Conservation (phyloP, 2,113 vertebrate genomes). For the Sapayoa aenigma region DNA sequence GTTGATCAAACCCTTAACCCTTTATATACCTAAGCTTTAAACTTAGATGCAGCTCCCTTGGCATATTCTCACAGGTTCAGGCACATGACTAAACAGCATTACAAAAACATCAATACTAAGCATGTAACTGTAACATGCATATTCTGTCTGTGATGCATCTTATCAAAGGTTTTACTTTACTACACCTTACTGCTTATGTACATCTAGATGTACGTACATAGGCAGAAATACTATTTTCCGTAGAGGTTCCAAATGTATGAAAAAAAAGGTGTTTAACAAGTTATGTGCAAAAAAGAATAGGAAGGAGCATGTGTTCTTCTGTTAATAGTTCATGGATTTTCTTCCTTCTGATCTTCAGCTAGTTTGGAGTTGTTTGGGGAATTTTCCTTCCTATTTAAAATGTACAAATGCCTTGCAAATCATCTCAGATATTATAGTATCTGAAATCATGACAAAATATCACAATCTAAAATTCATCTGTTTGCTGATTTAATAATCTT, state of each 20-base stretch:
- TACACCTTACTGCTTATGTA: neutral
- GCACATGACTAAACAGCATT: neutral
- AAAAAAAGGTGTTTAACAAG: neutral
- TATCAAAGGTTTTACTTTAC: neutral
- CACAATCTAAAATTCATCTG: neutral
- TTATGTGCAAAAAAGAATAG: neutral
- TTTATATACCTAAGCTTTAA: neutral
- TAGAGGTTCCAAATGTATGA: neutral
- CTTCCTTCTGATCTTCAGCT: neutral
- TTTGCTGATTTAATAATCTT: slow-evolving; percentile 13
- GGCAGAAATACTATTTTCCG: neutral
- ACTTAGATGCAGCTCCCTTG: neutral
- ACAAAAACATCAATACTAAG: neutral
- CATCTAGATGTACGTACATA: neutral
- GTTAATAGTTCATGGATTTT: slow-evolving; percentile 22
- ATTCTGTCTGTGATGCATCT: neutral
- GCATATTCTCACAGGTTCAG: neutral
- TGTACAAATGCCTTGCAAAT: neutral
- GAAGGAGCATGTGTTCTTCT: neutral
- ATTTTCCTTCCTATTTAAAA: neutral
- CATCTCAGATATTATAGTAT: neutral
- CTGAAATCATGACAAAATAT: neutral
- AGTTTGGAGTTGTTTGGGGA: neutral
- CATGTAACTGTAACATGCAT: neutral
- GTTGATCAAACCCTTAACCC: neutral